Percentiles rank a stretch among this genome's conserved stretches.
phyloP scores from a whole-genome alignment of 2,797 vertebrate genomes.

The Otus scops region DNA sequence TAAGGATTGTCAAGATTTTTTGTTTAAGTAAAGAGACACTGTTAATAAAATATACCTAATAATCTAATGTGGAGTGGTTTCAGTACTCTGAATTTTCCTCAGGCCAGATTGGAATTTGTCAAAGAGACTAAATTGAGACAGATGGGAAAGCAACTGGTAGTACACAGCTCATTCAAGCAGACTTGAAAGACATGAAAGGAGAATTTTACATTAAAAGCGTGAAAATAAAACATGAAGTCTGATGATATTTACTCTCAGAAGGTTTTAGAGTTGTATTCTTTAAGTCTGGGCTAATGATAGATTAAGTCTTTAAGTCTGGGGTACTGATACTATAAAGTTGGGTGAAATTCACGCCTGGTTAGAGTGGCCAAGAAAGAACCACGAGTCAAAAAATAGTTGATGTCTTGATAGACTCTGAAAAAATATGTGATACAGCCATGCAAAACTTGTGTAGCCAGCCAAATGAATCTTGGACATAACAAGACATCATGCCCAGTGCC shows the following conservation, averaged over 20 bases:
- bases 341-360: slow-evolving; percentile 11
- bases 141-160: slow-evolving; percentile 51
- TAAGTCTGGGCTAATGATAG: neutral
- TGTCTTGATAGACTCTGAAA: slow-evolving; percentile 9
- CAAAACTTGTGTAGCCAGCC: neutral
- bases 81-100: slow-evolving; percentile 43
- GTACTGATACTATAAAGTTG: neutral
- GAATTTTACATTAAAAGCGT: slow-evolving; percentile 31
- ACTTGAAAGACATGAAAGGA: slow-evolving; percentile 58
- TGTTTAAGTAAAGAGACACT: slow-evolving; percentile 1
- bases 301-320: neutral
- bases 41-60: slow-evolving; percentile 37
- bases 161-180: slow-evolving; percentile 46
- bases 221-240: slow-evolving; percentile 37
- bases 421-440: neutral
- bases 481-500: slow-evolving; percentile 10
- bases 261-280: slow-evolving; percentile 6
- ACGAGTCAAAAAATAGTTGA: slow-evolving; percentile 12
- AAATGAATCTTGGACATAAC: slow-evolving; percentile 46
- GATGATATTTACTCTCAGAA: slow-evolving; percentile 24
- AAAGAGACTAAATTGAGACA: slow-evolving; percentile 46
- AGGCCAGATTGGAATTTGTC: slow-evolving; percentile 52
- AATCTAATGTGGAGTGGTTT: slow-evolving; percentile 4
- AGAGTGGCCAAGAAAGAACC: neutral
- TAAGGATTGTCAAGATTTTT: neutral